phyloP scores from a whole-genome alignment of 2,113 vertebrate species.

The Pelmatolapia mariae region DNA sequence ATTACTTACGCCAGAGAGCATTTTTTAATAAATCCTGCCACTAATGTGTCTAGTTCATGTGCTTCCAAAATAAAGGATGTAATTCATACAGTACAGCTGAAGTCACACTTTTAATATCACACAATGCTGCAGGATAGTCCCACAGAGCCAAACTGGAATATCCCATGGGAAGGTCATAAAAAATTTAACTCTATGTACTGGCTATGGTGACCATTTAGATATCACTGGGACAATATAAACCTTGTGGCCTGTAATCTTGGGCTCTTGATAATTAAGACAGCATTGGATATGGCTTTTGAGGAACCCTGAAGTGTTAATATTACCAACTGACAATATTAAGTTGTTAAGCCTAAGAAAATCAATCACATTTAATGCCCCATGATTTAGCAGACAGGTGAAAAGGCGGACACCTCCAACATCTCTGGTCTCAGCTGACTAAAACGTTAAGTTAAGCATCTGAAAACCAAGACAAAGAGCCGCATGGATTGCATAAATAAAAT shows the following conservation, averaged over 20 bases:
- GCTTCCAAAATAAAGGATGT: neutral
- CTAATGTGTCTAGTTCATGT: neutral
- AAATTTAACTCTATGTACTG: neutral
- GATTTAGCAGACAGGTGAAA: neutral
- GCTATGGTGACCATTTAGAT: neutral
- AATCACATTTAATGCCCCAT: neutral
- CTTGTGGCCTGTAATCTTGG: neutral
- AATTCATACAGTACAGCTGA: neutral
- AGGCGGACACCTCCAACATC: neutral
- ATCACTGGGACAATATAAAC: neutral
- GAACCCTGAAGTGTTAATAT: neutral
- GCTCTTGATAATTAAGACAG: neutral
- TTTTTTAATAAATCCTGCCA: neutral
- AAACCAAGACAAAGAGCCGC: neutral
- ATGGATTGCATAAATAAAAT: rapidly evolving
- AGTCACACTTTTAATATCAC: neutral
- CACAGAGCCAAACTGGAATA: neutral
- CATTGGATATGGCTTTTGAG: neutral
- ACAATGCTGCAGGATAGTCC: neutral
- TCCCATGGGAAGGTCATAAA: neutral
- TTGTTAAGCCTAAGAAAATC: neutral
- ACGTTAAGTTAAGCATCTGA: neutral
- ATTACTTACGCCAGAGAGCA: neutral
- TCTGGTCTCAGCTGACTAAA: neutral
- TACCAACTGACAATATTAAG: neutral